Conservation (phyloP, 1,140 invertebrate species). For the Diorhabda elongata region DNA sequence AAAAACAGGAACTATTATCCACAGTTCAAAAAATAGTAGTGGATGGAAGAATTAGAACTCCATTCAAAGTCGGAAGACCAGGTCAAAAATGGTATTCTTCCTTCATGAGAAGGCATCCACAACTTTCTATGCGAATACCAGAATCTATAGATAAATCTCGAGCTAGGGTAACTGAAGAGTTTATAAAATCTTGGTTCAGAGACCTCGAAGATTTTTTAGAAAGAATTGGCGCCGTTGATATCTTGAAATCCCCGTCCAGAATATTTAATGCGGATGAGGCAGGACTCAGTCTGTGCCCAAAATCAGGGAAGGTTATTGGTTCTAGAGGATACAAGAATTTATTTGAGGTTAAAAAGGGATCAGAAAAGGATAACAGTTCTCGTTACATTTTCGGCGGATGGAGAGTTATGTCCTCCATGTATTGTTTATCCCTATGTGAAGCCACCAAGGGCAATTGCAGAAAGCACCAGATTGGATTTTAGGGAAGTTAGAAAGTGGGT, state of each 20-base stretch:
- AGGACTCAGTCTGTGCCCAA: conserved; percentile 31
- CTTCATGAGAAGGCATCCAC: too few relatives aligned
- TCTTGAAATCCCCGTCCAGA: too few relatives aligned
- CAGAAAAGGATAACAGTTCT: too few relatives aligned
- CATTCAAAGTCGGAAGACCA: background rate
- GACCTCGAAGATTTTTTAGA: too few relatives aligned
- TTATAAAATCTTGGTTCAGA: too few relatives aligned
- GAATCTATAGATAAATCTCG: too few relatives aligned
- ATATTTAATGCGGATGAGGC: too few relatives aligned
- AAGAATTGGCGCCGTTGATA: conserved; percentile 25
- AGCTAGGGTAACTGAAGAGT: too few relatives aligned
- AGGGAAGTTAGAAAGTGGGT: conserved; percentile 40
- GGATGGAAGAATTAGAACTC: conserved; percentile 9
- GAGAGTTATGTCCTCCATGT: conserved; percentile 4
- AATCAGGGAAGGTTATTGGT: conserved; percentile 34
- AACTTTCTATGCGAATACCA: too few relatives aligned
- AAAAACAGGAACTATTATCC: background rate
- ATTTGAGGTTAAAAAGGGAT: conserved; percentile 21
- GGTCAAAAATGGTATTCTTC: too few relatives aligned
- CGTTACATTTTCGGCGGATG: background rate
- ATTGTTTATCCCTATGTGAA: conserved; percentile 32
- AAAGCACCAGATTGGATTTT: conserved; percentile 38
- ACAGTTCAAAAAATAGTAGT: background rate
- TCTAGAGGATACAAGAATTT: conserved; percentile 35
- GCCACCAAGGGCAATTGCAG: background rate